Conservation (phyloP, 2,113 vertebrate species). For the Malurus elegans region DNA sequence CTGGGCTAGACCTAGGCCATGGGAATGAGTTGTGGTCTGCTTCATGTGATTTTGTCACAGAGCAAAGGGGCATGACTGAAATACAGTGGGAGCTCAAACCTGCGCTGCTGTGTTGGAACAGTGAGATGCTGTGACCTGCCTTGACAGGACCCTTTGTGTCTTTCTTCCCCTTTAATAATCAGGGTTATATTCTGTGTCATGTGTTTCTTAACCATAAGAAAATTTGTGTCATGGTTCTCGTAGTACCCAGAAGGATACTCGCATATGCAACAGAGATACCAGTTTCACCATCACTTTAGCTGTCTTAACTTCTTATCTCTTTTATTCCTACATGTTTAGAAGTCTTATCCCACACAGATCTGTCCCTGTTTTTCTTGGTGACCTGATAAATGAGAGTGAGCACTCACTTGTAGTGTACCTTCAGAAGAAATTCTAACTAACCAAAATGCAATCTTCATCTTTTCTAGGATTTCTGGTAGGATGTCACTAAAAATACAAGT, state of each 20-base stretch:
- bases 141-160: not conserved
- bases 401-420: not conserved
- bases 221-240: not conserved
- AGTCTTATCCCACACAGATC: not conserved
- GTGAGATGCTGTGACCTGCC: not conserved
- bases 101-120: not conserved
- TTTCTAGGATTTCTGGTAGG: not conserved
- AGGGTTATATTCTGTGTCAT: fast-evolving
- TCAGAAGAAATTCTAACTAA: not conserved
- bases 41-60: fast-evolving
- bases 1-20: not conserved
- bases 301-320: not conserved
- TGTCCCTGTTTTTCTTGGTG: not conserved
- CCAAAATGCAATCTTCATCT: not conserved
- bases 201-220: not conserved
- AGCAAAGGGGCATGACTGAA: not conserved
- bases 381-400: not conserved
- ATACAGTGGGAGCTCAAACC: not conserved
- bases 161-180: not conserved
- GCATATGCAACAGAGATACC: not conserved
- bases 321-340: not conserved
- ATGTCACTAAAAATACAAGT: slow-evolving; percentile 10
- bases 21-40: not conserved
- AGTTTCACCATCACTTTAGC: not conserved
- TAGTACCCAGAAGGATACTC: not conserved